Evolutionary conservation across 2,113 vertebrate genomes (phyloP).

Genomic region (Paralichthys olivaceus): DNA sequence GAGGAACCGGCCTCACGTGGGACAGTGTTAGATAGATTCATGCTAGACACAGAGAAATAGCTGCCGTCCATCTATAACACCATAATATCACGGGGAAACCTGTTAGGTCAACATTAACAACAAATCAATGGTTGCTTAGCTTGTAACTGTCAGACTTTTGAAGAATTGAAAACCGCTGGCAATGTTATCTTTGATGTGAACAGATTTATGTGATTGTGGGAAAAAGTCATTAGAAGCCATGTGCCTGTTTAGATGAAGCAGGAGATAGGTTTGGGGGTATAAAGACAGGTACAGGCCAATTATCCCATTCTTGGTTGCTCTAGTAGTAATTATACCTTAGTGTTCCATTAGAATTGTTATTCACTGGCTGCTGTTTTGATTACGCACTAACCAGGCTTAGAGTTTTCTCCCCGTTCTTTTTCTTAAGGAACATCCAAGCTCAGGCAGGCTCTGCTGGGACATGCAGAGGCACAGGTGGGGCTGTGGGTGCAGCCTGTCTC

Average conservation of each 20-base stretch:
- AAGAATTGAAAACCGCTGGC: neutral
- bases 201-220: neutral
- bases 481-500: constrained; percentile 78
- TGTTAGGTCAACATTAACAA: neutral
- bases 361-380: constrained; percentile 72
- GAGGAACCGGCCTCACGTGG: constrained; percentile 30
- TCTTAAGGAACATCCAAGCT: constrained; percentile 70
- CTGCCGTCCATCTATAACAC: constrained; percentile 1
- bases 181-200: neutral
- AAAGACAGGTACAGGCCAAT: constrained; percentile 48
- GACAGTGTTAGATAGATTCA: constrained; percentile 29
- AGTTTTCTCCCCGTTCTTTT: constrained; percentile 65
- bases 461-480: constrained; percentile 82
- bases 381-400: constrained; percentile 64
- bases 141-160: neutral
- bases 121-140: neutral
- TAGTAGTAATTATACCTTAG: constrained; percentile 77
- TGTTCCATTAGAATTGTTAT: constrained; percentile 55
- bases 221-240: constrained; percentile 5
- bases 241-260: neutral
- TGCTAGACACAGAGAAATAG: constrained; percentile 27
- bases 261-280: constrained; percentile 11
- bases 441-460: constrained; percentile 76
- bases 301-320: constrained; percentile 60
- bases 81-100: constrained; percentile 8